Evolutionary conservation across 2,888 invertebrate genomes (phyloP), one percentile per base, ranked within the genome.

Genomic region (Anodontia alba): DNA sequence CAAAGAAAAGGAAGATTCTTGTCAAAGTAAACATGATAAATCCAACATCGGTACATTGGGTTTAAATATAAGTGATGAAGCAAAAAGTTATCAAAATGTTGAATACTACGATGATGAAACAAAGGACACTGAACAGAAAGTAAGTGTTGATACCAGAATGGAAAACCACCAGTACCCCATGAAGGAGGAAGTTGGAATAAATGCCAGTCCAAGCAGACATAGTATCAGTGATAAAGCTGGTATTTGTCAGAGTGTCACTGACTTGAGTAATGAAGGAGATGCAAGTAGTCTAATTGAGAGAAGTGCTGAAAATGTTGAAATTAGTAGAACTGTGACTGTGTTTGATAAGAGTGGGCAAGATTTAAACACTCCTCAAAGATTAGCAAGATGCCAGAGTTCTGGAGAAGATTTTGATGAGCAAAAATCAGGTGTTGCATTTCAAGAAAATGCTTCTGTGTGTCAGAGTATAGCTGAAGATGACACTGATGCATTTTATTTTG

Each of bases 351-450:
- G 38, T 38, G n/a, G 29, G n/a, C 20, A 49, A 62, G 20, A 43
- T 38, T n/a, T 43, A 71, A 54, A 12, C n/a, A 72, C 51, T 49
- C 72, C 49, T 72, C 54, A 72, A 0, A 49, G 54, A 2, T 31
- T 49, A n/a, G 54, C 36, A 23, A 36, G 51, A n/a, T 72, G 72
- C 23, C 72, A 72, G n/a, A 51, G 72, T 23, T 51, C 51, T 49
- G 54, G 72, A 72, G 72, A 72, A 20, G 46, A 29, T 31, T 1
- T 12, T 8, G 43, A 69, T 42, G 23, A 20, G 12, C 42, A n/a
- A 8, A 38, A 5, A 36, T 23, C 38, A 68, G n/a, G 42, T 42
- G 7, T 20, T 23, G 1, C 15, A 2, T 3, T 54, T 54, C 26
- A 54, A 23, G 54, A 54, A 54, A 54, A 3, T 54, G 54, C 7